phyloP scores from a whole-genome alignment of 2,797 vertebrate species.

The Muscicapa comitata region DNA sequence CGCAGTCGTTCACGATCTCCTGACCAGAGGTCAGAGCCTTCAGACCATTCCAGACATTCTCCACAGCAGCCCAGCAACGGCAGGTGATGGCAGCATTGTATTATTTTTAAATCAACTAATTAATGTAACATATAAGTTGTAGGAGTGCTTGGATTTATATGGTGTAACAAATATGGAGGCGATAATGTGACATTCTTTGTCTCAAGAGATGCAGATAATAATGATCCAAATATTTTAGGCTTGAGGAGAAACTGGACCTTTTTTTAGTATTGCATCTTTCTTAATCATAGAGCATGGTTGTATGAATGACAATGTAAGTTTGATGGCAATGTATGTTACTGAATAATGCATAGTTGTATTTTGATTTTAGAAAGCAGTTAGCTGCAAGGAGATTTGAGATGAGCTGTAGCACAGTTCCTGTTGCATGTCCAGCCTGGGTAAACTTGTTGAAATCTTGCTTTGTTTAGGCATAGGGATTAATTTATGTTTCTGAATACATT shows the following conservation, averaged over 20 bases:
- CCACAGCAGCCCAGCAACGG: conserved; percentile 95
- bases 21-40: conserved; percentile 93
- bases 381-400: background rate
- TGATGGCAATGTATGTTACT: background rate
- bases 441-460: background rate
- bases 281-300: background rate
- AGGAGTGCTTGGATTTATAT: background rate
- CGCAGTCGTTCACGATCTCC: conserved; percentile 94
- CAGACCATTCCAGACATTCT: conserved; percentile 95
- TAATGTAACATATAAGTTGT: background rate
- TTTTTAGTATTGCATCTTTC: background rate
- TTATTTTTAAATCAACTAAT: conserved; percentile 23
- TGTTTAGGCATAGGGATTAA: background rate
- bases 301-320: background rate
- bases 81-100: conserved; percentile 82
- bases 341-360: background rate
- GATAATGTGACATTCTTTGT: background rate
- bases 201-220: background rate
- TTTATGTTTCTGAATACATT: background rate
- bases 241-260: background rate
- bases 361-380: background rate
- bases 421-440: background rate
- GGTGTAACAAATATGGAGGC: background rate
- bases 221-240: background rate
- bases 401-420: background rate